Conservation (phyloP, 1,140 invertebrate species). For the Andrena cerasifolii region DNA sequence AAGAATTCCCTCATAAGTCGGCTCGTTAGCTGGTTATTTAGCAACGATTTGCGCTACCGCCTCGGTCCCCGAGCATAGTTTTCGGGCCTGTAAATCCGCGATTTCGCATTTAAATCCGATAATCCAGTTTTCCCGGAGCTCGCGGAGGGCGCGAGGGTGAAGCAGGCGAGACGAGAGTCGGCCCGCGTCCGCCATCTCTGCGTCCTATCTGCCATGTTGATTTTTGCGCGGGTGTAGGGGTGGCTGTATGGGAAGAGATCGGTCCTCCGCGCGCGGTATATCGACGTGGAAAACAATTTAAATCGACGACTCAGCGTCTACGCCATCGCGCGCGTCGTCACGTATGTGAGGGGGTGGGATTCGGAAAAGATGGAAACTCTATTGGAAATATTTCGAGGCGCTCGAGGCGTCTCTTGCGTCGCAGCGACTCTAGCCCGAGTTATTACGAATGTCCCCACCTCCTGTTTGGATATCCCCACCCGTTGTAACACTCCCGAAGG, state of each 20-base stretch:
- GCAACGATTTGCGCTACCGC: constrained; percentile 64
- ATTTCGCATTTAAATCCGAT: constrained; percentile 77
- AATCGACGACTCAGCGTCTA: background rate
- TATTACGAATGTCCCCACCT: constrained; percentile 72
- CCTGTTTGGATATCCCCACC: constrained; percentile 68
- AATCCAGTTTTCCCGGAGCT: constrained; percentile 59
- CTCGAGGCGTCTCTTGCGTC: background rate
- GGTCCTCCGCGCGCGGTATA: background rate
- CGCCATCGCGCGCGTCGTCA: background rate
- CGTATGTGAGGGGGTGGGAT: background rate
- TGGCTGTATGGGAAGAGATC: constrained; percentile 22
- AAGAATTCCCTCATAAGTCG: constrained; percentile 69
- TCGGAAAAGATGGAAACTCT: background rate
- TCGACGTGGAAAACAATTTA: background rate
- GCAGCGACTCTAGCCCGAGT: constrained; percentile 61
- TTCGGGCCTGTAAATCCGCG: constrained; percentile 55
- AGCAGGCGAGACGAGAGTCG: constrained; percentile 27
- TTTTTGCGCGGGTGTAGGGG: constrained; percentile 67
- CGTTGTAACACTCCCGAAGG: constrained; percentile 60
- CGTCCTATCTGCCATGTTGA: constrained; percentile 76
- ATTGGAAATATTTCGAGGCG: background rate
- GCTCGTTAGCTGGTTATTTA: constrained; percentile 79
- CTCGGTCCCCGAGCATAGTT: constrained; percentile 49
- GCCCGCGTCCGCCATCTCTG: constrained; percentile 74
- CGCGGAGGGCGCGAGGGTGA: background rate